Percentiles rank a stretch among this genome's conserved stretches.
phyloP scores from a whole-genome alignment of 2,113 vertebrate genomes.

The Dicentrarchus labrax region DNA sequence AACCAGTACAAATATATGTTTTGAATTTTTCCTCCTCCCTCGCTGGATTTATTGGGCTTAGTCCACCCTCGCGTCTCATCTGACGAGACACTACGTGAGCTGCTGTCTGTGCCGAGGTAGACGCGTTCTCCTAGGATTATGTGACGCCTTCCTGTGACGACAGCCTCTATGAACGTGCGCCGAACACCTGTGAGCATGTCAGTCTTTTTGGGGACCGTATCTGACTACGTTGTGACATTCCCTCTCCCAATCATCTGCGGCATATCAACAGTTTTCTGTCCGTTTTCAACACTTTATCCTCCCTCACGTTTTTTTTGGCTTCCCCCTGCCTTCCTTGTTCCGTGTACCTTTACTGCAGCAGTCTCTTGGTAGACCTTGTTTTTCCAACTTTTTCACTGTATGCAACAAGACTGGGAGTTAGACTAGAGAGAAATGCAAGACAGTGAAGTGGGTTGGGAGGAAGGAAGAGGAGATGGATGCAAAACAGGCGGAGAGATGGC shows the following conservation, averaged over 20 bases:
- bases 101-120: neutral
- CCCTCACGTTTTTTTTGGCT: neutral
- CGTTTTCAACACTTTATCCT: neutral
- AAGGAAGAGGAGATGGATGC: conserved; percentile 68
- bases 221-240: neutral
- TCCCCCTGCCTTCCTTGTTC: neutral
- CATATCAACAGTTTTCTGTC: conserved; percentile 32
- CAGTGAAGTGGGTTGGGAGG: conserved; percentile 56
- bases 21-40: conserved; percentile 5
- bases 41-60: conserved; percentile 20
- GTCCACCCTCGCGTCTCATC: conserved; percentile 15
- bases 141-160: neutral
- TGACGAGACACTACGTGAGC: conserved; percentile 4
- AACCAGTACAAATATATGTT: conserved; percentile 55
- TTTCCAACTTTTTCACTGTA: conserved; percentile 49
- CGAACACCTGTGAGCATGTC: conserved; percentile 13
- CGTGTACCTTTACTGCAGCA: conserved; percentile 20
- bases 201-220: neutral
- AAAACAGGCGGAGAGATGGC: conserved; percentile 62
- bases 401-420: conserved; percentile 48
- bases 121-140: conserved; percentile 25
- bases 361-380: conserved; percentile 57
- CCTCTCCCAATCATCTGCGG: neutral
- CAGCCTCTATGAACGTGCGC: neutral
- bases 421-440: conserved; percentile 47